phyloP scores from a whole-genome alignment of 2,888 invertebrate genomes.

The Drosophila testacea region DNA sequence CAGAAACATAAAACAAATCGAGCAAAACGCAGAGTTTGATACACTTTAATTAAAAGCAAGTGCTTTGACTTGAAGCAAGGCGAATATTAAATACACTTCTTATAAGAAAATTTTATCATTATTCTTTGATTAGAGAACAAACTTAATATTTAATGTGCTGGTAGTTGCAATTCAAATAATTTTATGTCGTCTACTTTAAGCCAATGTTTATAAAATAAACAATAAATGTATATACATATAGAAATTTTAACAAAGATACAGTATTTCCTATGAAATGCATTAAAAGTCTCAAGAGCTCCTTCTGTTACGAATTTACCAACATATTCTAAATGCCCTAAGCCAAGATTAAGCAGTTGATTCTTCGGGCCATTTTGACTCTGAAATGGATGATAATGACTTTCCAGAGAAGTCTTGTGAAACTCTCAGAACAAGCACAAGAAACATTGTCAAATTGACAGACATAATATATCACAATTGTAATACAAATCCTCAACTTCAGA shows the following conservation, averaged over 20 bases:
- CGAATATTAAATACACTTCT: conserved; percentile 7
- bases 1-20: conserved; percentile 27
- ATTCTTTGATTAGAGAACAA: too few relatives aligned
- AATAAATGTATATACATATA: too few relatives aligned
- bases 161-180: too few relatives aligned
- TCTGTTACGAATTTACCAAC: background rate
- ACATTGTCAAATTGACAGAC: conserved; percentile 48
- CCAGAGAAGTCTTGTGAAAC: conserved; percentile 15
- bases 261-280: too few relatives aligned
- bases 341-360: conserved; percentile 14
- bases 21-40: conserved; percentile 39
- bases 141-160: too few relatives aligned
- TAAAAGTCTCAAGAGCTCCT: background rate
- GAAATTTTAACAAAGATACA: too few relatives aligned
- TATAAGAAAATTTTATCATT: too few relatives aligned
- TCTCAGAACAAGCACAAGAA: conserved; percentile 19
- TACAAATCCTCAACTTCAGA: background rate
- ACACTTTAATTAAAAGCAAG: conserved; percentile 53
- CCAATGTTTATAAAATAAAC: too few relatives aligned
- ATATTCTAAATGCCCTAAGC: background rate
- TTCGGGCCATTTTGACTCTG: conserved; percentile 5
- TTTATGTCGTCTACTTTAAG: too few relatives aligned
- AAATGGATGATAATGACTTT: conserved; percentile 38
- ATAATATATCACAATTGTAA: conserved; percentile 44
- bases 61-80: background rate